Base-by-base conservation (phyloP, 1,140 invertebrate genomes). In the Caenorhabditis remanei region DNA sequence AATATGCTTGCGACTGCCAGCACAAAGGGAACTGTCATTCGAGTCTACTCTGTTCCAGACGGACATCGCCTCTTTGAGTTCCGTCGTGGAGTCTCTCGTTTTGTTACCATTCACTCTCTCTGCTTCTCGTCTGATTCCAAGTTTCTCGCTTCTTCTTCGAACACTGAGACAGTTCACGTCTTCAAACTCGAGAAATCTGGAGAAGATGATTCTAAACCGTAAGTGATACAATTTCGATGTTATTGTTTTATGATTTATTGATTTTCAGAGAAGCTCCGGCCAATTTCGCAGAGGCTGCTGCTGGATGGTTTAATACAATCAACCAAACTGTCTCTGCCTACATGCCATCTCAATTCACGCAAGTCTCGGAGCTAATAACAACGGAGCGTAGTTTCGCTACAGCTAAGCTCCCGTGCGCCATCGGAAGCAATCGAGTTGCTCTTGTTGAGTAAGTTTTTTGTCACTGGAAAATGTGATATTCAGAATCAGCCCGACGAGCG, bases 141-240 rank as follows among this genome's bases (percentile, higher is more conserved):
- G 88, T 98, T 96, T 93, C 94, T 99, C 71, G 96, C 96, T 90
- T 96, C 96, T 90, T 97, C 97, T 85, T 98, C 96, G 91, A 99
- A 99, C 93, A 99, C 98, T n/a, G 97, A 99, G 94, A 99, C 98
- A 40, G 96, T 99, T 90, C 98, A 99, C 94, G 95, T 99, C 90
- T 99, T 99, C 94, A 96, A 96, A 93, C 94, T 99, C 90, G 96
- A 96, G 21, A 85, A 83, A 48, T 24, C 83, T 19, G 84, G 85
- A 21, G 87, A 79, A 16, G 75, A 13, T 0, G 53, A 71, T 32
- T 32, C 32, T 13, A 65, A 71, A 75, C 46, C 61, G 87, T 87
- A 40, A 84, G 82, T 32, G n/a, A n/a, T n/a, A n/a, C n/a, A n/a
- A n/a, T n/a, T n/a, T n/a, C n/a, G n/a, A n/a, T n/a, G n/a, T n/a